Percentiles rank a stretch among this genome's conserved stretches.
Evolutionary conservation across 1,140 invertebrate species (phyloP).

Genomic region (Pararge aegeria): DNA sequence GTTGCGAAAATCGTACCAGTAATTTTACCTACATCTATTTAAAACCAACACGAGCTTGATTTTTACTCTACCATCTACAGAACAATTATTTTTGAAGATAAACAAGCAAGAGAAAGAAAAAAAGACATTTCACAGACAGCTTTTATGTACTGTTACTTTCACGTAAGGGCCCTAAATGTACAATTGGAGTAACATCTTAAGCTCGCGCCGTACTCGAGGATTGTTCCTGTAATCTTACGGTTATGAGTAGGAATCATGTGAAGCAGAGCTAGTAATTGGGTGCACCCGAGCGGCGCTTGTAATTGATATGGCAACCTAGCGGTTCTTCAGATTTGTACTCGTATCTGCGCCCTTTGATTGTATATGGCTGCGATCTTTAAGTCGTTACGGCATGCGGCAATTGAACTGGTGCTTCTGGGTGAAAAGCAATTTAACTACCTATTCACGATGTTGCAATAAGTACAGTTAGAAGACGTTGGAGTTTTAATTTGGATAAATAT

Average conservation of each 20-base stretch:
- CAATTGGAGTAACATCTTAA: constrained; percentile 23
- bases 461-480: constrained; percentile 33
- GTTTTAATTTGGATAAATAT: neutral
- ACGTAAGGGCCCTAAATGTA: constrained; percentile 23
- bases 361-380: constrained; percentile 39
- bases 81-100: no score
- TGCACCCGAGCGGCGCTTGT: constrained; percentile 67
- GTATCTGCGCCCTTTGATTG: constrained; percentile 53
- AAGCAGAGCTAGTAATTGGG: constrained; percentile 72
- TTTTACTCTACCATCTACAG: no score
- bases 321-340: constrained; percentile 55
- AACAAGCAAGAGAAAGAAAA: neutral
- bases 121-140: neutral
- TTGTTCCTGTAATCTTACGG: constrained; percentile 35
- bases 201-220: constrained; percentile 30
- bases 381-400: constrained; percentile 28
- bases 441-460: constrained; percentile 52
- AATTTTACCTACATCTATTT: no score
- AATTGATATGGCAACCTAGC: constrained; percentile 73
- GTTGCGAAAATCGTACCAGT: no score
- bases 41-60: no score
- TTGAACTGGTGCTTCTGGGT: constrained; percentile 36
- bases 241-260: constrained; percentile 68
- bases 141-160: neutral
- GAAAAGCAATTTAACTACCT: constrained; percentile 32